These are phyloP conservation scores for Eupithecia subumbrata DNA, from an alignment of 2,888 invertebrate genomes.

Conservation along the genomic window DNA sequence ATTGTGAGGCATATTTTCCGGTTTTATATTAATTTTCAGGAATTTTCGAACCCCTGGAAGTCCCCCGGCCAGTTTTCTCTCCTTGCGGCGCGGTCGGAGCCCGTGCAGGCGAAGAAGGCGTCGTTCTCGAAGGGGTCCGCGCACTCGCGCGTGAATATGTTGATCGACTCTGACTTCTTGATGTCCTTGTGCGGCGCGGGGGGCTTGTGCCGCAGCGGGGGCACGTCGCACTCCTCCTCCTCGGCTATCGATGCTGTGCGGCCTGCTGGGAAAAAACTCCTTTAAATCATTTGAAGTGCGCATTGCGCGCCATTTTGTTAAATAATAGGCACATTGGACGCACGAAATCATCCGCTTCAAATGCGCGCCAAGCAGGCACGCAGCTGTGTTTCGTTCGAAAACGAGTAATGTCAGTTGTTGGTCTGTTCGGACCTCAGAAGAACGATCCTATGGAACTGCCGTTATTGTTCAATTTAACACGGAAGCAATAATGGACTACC, in stretches of 20 bases:
- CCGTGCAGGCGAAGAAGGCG: conserved; percentile 89
- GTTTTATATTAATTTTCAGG: conserved; percentile 52
- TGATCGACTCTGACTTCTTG: conserved; percentile 94
- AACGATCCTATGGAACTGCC: too few relatives aligned
- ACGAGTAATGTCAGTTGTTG: too few relatives aligned
- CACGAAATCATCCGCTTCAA: too few relatives aligned
- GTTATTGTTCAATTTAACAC: too few relatives aligned
- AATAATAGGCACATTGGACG: too few relatives aligned
- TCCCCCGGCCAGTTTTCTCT: conserved; percentile 81
- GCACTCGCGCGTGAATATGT: conserved; percentile 94
- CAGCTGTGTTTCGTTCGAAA: too few relatives aligned
- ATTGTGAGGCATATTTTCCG: not conserved
- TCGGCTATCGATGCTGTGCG: conserved; percentile 79
- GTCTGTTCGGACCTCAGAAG: too few relatives aligned
- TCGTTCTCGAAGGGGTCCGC: conserved; percentile 95
- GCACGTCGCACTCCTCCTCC: conserved; percentile 74
- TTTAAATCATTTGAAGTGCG: too few relatives aligned
- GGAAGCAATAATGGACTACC: too few relatives aligned
- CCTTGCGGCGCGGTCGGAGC: conserved; percentile 74
- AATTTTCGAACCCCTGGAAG: conserved; percentile 76
- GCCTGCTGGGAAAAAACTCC: not conserved
- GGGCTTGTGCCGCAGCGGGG: conserved; percentile 67
- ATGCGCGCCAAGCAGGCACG: too few relatives aligned
- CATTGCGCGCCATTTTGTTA: too few relatives aligned
- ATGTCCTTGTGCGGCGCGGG: conserved; percentile 84